phyloP scores from a whole-genome alignment of 2,797 vertebrate species.

The Furcifer pardalis region DNA sequence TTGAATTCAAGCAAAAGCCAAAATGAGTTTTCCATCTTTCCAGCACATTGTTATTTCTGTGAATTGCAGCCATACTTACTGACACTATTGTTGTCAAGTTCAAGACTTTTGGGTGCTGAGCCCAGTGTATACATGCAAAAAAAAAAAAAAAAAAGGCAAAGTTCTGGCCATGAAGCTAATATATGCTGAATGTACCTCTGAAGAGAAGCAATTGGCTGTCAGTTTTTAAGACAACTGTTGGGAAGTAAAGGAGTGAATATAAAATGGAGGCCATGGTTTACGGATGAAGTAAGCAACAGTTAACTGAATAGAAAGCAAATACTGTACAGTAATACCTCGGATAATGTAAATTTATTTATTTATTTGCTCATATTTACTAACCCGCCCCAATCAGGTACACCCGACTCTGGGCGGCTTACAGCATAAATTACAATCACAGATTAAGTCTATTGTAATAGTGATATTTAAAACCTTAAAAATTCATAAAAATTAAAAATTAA shows the following conservation, averaged over 20 bases:
- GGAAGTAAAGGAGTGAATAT: background rate
- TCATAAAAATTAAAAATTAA: too few species aligned
- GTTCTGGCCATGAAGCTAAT: background rate
- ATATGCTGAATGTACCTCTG: too few species aligned
- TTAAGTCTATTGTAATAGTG: too few species aligned
- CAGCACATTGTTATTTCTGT: slow-evolving; percentile 22
- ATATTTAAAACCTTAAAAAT: too few species aligned
- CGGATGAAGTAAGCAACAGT: background rate
- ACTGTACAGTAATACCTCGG: too few species aligned
- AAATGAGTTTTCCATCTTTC: slow-evolving; percentile 63
- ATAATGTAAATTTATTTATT: too few species aligned
- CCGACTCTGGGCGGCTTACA: too few species aligned
- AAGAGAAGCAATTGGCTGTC: background rate
- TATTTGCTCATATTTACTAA: too few species aligned
- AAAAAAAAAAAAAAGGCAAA: background rate
- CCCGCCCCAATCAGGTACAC: too few species aligned
- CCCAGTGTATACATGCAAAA: background rate
- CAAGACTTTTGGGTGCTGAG: background rate
- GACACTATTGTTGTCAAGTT: background rate
- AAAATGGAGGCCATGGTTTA: background rate
- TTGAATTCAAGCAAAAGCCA: slow-evolving; percentile 30
- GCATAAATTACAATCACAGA: too few species aligned
- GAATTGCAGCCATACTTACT: background rate
- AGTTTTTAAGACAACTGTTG: background rate
- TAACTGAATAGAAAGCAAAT: too few species aligned